Percentiles rank a stretch among this genome's conserved stretches.
These are phyloP conservation scores for Brachionus paranguensis DNA, from an alignment of 1,140 invertebrate species.

Conservation along the genomic window DNA sequence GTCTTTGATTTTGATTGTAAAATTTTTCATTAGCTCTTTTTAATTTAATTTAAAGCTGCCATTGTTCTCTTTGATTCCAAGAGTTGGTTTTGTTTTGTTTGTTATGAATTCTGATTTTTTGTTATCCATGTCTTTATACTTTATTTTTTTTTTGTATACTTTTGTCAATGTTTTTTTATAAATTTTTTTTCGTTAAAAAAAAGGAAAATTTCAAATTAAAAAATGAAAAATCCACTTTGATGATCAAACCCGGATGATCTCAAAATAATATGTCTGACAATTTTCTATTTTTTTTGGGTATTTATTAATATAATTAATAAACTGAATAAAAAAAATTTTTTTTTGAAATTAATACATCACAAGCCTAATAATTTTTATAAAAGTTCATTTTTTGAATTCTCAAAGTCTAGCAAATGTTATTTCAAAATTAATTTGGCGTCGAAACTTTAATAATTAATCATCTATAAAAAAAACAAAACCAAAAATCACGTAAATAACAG, in stretches of 20 bases:
- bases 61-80: neutral
- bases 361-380: neutral
- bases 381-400: neutral
- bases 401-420: too few species aligned
- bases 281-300: slow-evolving; percentile 21
- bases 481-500: too few species aligned
- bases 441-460: too few species aligned
- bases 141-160: slow-evolving; percentile 23
- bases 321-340: slow-evolving; percentile 12
- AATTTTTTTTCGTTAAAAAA: slow-evolving; percentile 1
- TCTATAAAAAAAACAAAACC: too few species aligned
- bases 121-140: slow-evolving; percentile 12
- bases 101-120: neutral
- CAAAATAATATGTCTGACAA: slow-evolving; percentile 15
- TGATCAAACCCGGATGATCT: slow-evolving; percentile 14
- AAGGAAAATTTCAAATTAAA: neutral
- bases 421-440: too few species aligned
- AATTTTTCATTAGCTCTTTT: neutral
- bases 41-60: neutral
- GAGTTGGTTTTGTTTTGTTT: slow-evolving; percentile 34
- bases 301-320: slow-evolving; percentile 34
- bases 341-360: neutral
- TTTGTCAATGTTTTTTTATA: slow-evolving; percentile 30
- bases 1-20: neutral
- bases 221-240: neutral